Evolutionary conservation across 1,140 invertebrate species (phyloP), one percentile per base, ranked within the genome.

Genomic region (Heterodera carotae): DNA sequence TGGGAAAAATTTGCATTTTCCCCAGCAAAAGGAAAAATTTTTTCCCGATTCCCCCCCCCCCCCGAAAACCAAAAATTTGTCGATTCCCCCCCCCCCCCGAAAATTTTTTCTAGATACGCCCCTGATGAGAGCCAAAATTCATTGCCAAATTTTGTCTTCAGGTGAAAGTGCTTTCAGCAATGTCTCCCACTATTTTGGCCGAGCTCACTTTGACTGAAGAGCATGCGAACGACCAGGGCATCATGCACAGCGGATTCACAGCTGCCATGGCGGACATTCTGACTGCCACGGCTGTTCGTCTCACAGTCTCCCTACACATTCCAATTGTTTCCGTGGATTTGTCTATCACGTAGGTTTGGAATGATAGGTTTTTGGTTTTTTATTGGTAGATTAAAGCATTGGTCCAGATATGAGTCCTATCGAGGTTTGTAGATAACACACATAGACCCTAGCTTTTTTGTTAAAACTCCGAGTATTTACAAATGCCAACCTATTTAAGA

Each of bases 211-310:
- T 97, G 0, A 89, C 89, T 0, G 88, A 92, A 31, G 92, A 94
- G 76, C 92, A 95, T 88, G 85, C 92, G 0, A 97, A 97, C 88
- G 82, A 89, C 29, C 89, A 88, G 66, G 93, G 93, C 0, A 91
- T 91, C 1, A 88, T 96, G 5, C 94, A 96, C 89, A 76, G 94
- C 59, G 94, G 94, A 18, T 91, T 93, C 79, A 93, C 92, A 15
- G 91, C 92, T 15, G 92, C 93, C 3, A 84, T 96, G 22, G 91
- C 96, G 12, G 94, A 97, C 89, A 90, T 91, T 75, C 88, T 95
- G 22, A 94, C 94, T 6, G 93, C 93, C 0, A 91, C 92, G 86
- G 93, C 93, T 1, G 69, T 85, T 29, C 77, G 74, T 43, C 92
- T 92, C 15, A 92, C 92, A 0, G 90, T 91, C 29, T 89, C 88